Evolutionary conservation across 2,113 vertebrate species (phyloP), one percentile per base, ranked within the genome.

Genomic region (Pseudolaguvia tuberculata): DNA sequence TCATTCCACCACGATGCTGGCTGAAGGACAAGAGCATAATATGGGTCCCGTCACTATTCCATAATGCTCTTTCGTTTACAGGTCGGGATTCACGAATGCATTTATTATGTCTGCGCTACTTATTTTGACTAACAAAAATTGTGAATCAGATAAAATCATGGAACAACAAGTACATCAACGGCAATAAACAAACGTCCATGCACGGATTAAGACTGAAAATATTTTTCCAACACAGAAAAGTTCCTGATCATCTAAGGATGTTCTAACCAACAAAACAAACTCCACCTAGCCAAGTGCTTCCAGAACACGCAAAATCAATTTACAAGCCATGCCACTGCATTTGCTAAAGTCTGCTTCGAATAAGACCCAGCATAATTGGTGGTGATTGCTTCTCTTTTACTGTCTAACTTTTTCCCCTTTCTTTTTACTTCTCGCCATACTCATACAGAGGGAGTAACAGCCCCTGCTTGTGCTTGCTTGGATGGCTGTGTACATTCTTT

Each of bases 401-500:
- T 52, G 61, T 58, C n/a, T 66, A 67, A 63, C 42, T 52, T 78
- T 62, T 52, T 20, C 65, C 78, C 52, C 62, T 61, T 17, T 62
- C 58, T 67, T 25, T 73, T 39, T 78, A 52, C 51, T 78, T 58
- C 35, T 56, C 62, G 63, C 20, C 23, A 20, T 70, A 78, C 52
- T 17, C 78, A 76, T 55, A n/a, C n/a, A n/a, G 53, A 23, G 78
- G 55, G 80, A 78, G 42, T 62, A 65, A 77, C 71, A 62, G 52
- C 62, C 72, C 67, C 69, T 76, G 27, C 58, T 65, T 47, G 78
- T 75, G 78, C 76, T 71, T 68, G 25, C 72, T 88, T 86, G 85
- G 84, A 85, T 70, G 52, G 61, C 20, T 82, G 84, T 81, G 87
- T 83, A 83, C 84, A 88, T 91, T 86, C 84, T 80, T 91, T 85